Percentiles rank a stretch among this genome's conserved stretches.
Evolutionary conservation across 2,888 invertebrate genomes (phyloP).

Genomic region (Xanthostigma xanthostigma): DNA sequence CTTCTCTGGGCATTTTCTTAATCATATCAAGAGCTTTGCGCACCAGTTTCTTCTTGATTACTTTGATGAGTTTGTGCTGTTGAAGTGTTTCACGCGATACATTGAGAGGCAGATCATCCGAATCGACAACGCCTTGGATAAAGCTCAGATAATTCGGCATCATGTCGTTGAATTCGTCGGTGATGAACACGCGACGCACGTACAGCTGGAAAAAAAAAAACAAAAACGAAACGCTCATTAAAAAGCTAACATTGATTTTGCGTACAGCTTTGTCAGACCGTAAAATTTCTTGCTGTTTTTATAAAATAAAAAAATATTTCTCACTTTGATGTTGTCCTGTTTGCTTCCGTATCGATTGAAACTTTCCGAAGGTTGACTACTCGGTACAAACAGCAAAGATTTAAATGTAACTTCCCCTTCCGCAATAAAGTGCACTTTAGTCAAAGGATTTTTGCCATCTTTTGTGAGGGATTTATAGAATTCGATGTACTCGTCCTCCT

Average conservation of each 20-base stretch:
- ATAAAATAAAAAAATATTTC: constrained; percentile 1
- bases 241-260: background rate
- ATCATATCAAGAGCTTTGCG: constrained; percentile 96
- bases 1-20: constrained; percentile 82
- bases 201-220: constrained; percentile 44
- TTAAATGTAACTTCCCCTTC: constrained; percentile 99
- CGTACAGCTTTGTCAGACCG: too few relatives aligned
- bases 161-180: constrained; percentile 98
- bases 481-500: constrained; percentile 78
- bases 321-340: constrained; percentile 78
- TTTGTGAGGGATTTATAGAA: constrained; percentile 95
- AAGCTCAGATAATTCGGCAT: constrained; percentile 96
- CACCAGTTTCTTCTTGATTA: constrained; percentile 97
- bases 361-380: constrained; percentile 77
- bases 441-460: constrained; percentile 67
- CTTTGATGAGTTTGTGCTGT: constrained; percentile 96
- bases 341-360: constrained; percentile 94
- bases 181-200: constrained; percentile 96
- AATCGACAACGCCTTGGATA: constrained; percentile 93
- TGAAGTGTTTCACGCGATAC: constrained; percentile 96
- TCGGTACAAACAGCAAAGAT: constrained; percentile 86
- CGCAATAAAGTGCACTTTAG: constrained; percentile 89
- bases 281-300: background rate
- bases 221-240: background rate
- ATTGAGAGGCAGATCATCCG: constrained; percentile 95